These are phyloP conservation scores for Heterotilapia buettikoferi DNA, from an alignment of 2,113 vertebrate genomes.

Conservation along the genomic window DNA sequence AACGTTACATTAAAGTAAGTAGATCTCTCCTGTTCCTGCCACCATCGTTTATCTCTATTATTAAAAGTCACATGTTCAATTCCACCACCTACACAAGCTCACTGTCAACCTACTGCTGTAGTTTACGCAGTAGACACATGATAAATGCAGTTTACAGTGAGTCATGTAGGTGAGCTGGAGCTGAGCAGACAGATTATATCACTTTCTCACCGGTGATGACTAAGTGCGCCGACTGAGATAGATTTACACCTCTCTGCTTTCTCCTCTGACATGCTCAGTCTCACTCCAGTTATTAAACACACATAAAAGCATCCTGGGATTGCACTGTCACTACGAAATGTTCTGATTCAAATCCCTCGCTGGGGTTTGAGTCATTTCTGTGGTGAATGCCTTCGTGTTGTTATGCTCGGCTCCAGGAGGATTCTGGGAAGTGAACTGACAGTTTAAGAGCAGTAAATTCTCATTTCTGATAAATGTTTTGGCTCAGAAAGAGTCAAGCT, in stretches of 20 bases:
- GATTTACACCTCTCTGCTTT: neutral
- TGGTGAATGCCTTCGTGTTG: neutral
- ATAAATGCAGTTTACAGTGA: neutral
- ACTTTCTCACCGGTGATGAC: neutral
- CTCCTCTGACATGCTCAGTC: neutral
- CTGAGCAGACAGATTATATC: neutral
- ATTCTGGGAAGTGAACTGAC: neutral
- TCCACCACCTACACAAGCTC: neutral
- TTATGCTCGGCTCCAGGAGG: neutral
- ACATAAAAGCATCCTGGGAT: neutral
- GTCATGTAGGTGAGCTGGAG: neutral
- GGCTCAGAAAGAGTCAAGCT: neutral
- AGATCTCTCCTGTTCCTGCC: neutral
- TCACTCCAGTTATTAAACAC: neutral
- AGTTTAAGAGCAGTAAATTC: neutral
- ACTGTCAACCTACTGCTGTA: neutral
- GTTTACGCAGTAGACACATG: neutral
- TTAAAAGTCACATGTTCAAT: neutral
- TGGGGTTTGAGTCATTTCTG: neutral
- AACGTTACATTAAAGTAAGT: neutral
- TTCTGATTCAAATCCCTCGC: neutral
- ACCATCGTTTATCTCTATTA: neutral
- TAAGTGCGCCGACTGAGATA: neutral
- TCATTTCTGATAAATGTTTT: neutral
- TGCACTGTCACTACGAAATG: neutral